Evolutionary conservation across 2,888 invertebrate species (phyloP), one percentile per base, ranked within the genome.

Genomic region (Thymelicus acteon): DNA sequence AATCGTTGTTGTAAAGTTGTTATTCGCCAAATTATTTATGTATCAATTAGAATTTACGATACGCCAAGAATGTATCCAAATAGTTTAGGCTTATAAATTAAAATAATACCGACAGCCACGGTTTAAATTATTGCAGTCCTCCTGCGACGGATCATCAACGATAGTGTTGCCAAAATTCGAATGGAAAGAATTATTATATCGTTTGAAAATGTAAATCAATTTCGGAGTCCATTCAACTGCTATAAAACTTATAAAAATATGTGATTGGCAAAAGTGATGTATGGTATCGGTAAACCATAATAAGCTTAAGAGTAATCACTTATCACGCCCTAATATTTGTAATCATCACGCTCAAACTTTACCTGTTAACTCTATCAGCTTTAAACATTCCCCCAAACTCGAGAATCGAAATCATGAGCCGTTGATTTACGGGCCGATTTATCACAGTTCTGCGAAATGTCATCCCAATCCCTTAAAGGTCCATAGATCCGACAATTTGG

Each of bases 401-500:
- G 15, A 58, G 37, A 37, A 19, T 39, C 31, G 31, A 52, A 67
- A 52, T 44, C 40, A 54, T 67, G 54, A 31, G 37, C 68, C 57
- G 44, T 31, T 73, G 71, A 75, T 77, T 74, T 75, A 73, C 74
- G 64, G 54, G 54, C 39, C 71, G 37, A 73, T 76, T 72, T 70
- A 68, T 72, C 65, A 70, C 68, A 64, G 67, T 72, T 65, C 63
- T 49, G 48, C 48, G 65, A 72, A 74, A 72, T 68, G 72, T 52
- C 60, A 71, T 71, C 58, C 61, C 67, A 68, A 73, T 71, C 76
- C 72, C 74, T 70, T 74, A 72, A 73, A 79, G 78, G 78, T 81
- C 77, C 77, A 81, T 80, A 79, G 85, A 84, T 82, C 81, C 76
- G 76, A 82, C 84, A 81, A 86, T 90, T 91, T 82, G 85, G 85